Conservation (phyloP, 92 coral and sea anemone species). For the Heliopora coerulea region DNA sequence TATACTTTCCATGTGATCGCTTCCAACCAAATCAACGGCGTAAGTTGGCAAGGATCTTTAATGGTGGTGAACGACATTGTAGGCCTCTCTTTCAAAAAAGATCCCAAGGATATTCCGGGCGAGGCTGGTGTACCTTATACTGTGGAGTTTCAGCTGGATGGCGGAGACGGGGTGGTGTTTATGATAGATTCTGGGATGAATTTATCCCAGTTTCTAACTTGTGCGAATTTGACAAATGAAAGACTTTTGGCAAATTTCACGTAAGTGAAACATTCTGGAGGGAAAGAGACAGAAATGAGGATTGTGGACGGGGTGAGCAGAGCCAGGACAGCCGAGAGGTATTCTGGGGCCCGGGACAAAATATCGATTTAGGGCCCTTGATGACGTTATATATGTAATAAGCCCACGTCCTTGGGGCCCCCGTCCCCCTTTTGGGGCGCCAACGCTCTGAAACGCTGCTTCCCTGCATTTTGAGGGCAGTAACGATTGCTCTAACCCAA, state of each 20-base stretch:
- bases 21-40: not conserved
- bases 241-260: not conserved
- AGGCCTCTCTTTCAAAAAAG: not conserved
- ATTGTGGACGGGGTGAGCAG: not conserved
- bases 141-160: not conserved
- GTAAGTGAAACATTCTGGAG: not conserved
- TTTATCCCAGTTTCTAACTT: not conserved
- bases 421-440: no score
- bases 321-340: not conserved
- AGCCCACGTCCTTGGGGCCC: no score
- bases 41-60: not conserved
- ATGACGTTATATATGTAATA: no score
- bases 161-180: constrained; percentile 3
- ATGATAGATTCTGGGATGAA: not conserved
- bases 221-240: not conserved
- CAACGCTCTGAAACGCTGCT: no score
- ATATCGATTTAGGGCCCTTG: no score
- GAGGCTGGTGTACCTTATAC: not conserved
- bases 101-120: not conserved
- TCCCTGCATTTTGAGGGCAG: no score
- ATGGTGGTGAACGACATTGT: not conserved
- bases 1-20: not conserved
- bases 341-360: no score
- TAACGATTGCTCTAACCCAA: no score
- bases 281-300: not conserved